These are phyloP conservation scores for Polydrusus tereticollis DNA, from an alignment of 2,888 invertebrate species.

Conservation along the genomic window DNA sequence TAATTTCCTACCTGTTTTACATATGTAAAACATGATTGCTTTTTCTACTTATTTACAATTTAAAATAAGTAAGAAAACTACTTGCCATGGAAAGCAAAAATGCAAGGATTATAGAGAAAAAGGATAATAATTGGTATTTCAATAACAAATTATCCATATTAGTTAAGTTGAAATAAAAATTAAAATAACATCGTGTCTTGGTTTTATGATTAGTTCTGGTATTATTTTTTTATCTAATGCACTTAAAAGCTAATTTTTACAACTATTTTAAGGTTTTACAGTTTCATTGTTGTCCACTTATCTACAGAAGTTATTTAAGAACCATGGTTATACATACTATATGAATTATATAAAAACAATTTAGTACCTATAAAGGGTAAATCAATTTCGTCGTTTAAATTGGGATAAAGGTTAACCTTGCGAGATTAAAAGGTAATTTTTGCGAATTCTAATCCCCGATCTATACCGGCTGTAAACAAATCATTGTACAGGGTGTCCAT, in stretches of 20 bases:
- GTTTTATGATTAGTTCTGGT: constrained; percentile 21
- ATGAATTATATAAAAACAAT: too few relatives aligned
- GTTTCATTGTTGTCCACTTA: too few relatives aligned
- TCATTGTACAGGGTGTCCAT: too few relatives aligned
- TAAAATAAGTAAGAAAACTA: constrained; percentile 22
- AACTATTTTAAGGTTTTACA: background rate
- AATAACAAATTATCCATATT: constrained; percentile 29
- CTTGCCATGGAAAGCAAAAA: constrained; percentile 28
- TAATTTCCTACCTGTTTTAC: constrained; percentile 12
- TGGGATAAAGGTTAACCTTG: too few relatives aligned
- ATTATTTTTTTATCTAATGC: background rate
- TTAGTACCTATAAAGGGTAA: too few relatives aligned
- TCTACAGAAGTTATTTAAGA: background rate
- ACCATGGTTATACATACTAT: too few relatives aligned
- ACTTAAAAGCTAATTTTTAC: background rate
- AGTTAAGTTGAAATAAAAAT: constrained; percentile 16
- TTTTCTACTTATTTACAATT: constrained; percentile 9
- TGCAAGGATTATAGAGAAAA: constrained; percentile 40
- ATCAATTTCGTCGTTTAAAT: too few relatives aligned
- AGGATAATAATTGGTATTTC: constrained; percentile 31
- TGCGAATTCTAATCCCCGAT: too few relatives aligned
- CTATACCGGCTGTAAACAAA: too few relatives aligned
- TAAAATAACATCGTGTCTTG: constrained; percentile 15
- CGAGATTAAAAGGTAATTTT: too few relatives aligned
- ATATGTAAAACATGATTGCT: constrained; percentile 17